A percentile compares a stretch with the other conserved stretches of the same genome.
Conservation (phyloP, 2,113 vertebrate species). For the Actenoides lindsayi region DNA sequence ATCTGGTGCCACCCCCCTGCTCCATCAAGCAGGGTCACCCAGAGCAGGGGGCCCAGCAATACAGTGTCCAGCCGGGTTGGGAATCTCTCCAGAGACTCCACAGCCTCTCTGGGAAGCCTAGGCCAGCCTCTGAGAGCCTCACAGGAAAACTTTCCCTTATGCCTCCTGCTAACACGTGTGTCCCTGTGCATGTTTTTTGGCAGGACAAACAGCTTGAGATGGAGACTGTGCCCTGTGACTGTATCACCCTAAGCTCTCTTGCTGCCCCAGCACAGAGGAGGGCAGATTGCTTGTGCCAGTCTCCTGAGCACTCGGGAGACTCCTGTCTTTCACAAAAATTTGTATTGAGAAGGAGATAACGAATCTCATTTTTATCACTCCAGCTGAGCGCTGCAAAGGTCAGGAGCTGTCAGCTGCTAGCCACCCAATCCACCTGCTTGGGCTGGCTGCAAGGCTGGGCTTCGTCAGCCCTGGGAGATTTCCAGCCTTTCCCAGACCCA, state of each 20-base stretch:
- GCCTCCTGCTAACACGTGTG: neutral
- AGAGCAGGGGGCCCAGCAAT: no score
- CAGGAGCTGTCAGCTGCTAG: neutral
- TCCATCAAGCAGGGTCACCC: neutral
- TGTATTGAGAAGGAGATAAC: neutral
- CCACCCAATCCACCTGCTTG: neutral
- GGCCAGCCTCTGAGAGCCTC: no score
- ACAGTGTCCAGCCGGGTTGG: no score
- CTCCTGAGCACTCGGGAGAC: neutral
- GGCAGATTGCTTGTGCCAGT: neutral
- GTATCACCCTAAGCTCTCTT: neutral
- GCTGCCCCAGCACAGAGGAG: rapidly evolving
- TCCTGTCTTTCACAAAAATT: neutral
- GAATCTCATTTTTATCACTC: neutral
- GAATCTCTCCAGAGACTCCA: no score
- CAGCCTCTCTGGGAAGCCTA: no score
- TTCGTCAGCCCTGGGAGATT: neutral
- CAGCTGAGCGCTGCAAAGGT: neutral
- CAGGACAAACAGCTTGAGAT: neutral
- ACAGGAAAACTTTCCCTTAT: neutral
- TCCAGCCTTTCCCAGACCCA: neutral
- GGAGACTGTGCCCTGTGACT: neutral
- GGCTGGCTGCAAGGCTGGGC: neutral
- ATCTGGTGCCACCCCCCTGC: neutral
- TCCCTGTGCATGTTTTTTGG: rapidly evolving